Evolutionary conservation across 2,797 vertebrate genomes (phyloP), one percentile per base, ranked within the genome.

Genomic region (Agapornis canus): DNA sequence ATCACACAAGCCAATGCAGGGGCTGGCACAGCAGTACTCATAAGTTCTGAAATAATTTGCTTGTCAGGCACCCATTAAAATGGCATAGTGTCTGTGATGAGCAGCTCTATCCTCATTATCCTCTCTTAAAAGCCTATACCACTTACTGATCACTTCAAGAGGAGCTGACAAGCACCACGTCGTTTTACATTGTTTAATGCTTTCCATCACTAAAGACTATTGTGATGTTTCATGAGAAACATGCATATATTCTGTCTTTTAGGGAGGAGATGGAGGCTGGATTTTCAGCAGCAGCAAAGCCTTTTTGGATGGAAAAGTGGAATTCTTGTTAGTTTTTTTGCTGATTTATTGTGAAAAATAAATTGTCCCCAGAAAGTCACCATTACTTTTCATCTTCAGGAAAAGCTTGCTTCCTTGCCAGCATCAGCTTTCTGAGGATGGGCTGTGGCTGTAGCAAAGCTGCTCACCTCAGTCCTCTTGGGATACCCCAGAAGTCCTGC

Each of bases 111-210:
- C 59, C 68, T 86, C 70, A 88, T 94, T 93, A 92, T 92, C 39
- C 73, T 84, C 80, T 64, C 65, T 76, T 70, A 91, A 87, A 86
- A 82, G 77, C 78, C 51, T 90, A 6, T 45, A 71, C 75, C 51
- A 35, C 90, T 90, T 84, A 66, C 77, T 82, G 88, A 92, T 86
- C 95, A 80, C 83, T 86, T 89, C 56, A 80, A 76, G 80, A 79
- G 80, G 23, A 84, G 56, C 0, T 1, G 80, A 57, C 86, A 82
- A 95, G 47, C 54, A 32, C 66, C 29, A 23, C 80, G 42, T 80
- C 83, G 87, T 76, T 94, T 96, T 85, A 82, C 48, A 27, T 47
- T 64, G 32, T 60, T 86, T 52, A 73, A n/a, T 86, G 75, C 40
- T 82, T 96, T 82, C 48, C 42, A 43, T 85, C 82, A 57, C 64